phyloP scores from a whole-genome alignment of 2,797 vertebrate species.

The Stomatorhinus walkeri region DNA sequence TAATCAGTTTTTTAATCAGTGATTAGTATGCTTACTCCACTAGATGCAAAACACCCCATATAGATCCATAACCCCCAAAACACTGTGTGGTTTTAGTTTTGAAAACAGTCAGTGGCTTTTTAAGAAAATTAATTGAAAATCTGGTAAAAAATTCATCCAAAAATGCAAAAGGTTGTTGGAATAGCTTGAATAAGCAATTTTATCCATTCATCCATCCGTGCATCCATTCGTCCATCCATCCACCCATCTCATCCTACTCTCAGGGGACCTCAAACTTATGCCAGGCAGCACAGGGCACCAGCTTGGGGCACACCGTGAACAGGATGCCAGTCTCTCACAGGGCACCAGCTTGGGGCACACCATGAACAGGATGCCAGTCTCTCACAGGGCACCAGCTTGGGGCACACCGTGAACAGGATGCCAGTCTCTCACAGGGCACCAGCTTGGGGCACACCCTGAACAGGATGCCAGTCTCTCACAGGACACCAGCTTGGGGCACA shows the following conservation, averaged over 20 bases:
- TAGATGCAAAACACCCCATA: conserved; percentile 11
- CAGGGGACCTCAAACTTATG: neutral
- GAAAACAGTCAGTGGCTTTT: neutral
- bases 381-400: neutral
- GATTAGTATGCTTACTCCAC: conserved; percentile 18
- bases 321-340: neutral
- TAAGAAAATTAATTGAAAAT: neutral
- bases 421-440: neutral
- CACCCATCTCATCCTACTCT: neutral
- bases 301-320: neutral
- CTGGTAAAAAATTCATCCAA: neutral
- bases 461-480: no score
- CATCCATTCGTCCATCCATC: neutral
- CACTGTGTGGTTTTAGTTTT: neutral
- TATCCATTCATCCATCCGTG: neutral
- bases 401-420: neutral
- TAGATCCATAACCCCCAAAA: neutral
- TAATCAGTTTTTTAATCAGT: neutral
- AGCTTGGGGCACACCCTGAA: neutral
- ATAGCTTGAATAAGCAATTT: neutral
- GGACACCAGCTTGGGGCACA: neutral
- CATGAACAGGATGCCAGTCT: neutral
- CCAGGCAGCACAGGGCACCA: neutral
- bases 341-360: neutral
- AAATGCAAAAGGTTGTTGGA: neutral